These are phyloP conservation scores for Perizoma flavofasciatum DNA, from an alignment of 2,888 invertebrate species.

Conservation along the genomic window DNA sequence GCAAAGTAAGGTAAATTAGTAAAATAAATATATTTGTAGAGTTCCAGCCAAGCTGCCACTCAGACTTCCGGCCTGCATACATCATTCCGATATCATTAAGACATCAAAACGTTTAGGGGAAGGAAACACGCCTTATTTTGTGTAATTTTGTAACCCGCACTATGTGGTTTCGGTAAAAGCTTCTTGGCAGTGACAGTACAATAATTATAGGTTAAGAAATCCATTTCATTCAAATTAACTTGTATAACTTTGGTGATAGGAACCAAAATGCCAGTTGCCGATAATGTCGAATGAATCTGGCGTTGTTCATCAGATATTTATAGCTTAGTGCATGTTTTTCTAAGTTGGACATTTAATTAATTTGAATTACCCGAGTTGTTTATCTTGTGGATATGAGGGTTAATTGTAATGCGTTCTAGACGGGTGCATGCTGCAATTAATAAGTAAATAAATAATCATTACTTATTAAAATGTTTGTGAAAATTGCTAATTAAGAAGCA, in stretches of 20 bases:
- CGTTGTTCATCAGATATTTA: too few species aligned
- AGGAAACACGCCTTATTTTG: slow-evolving; percentile 66
- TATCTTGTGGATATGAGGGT: too few species aligned
- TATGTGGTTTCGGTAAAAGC: slow-evolving; percentile 61
- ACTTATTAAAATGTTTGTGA: slow-evolving; percentile 40
- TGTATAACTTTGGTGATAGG: not conserved
- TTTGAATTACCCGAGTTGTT: too few species aligned
- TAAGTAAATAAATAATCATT: slow-evolving; percentile 21
- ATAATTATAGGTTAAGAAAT: slow-evolving; percentile 33
- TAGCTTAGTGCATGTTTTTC: too few species aligned
- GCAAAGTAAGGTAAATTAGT: slow-evolving; percentile 25
- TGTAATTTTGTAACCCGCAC: slow-evolving; percentile 61
- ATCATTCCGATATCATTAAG: slow-evolving; percentile 77
- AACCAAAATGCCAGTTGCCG: not conserved
- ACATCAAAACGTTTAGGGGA: slow-evolving; percentile 66
- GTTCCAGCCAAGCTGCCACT: slow-evolving; percentile 47
- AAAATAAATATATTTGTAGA: slow-evolving; percentile 36
- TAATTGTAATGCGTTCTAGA: slow-evolving; percentile 2
- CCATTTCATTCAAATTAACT: slow-evolving; percentile 17
- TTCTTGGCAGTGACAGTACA: slow-evolving; percentile 37
- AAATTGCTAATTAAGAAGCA: slow-evolving; percentile 56
- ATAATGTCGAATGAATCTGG: too few species aligned
- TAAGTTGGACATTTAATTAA: too few species aligned
- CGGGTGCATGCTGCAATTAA: slow-evolving; percentile 7
- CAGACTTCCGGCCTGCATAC: slow-evolving; percentile 70